A percentile compares a stretch with the other conserved stretches of the same genome.
phyloP scores from a whole-genome alignment of 2,888 invertebrate genomes.

The Pecten maximus region DNA sequence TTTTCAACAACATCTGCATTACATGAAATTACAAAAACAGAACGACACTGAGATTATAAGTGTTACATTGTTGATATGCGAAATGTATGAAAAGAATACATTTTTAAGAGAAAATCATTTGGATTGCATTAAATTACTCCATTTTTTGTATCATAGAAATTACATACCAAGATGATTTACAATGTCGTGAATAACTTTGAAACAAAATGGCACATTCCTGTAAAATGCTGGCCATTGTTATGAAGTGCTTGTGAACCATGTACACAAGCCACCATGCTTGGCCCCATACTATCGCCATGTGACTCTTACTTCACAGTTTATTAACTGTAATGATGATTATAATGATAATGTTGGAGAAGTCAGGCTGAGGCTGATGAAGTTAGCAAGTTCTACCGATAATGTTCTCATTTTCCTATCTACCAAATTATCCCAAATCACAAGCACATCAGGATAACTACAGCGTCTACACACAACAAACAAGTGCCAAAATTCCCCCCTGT shows the following conservation, averaged over 20 bases:
- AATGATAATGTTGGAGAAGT: not conserved
- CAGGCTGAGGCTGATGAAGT: not conserved
- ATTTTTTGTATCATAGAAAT: not conserved
- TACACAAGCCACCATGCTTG: not conserved
- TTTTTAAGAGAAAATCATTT: too few relatives aligned
- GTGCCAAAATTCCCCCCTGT: not conserved
- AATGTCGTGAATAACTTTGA: not conserved
- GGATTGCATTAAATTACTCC: not conserved
- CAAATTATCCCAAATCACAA: slow-evolving; percentile 16
- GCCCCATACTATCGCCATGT: not conserved
- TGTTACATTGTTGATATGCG: too few relatives aligned
- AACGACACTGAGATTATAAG: too few relatives aligned
- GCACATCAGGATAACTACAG: slow-evolving; percentile 17
- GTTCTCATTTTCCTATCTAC: slow-evolving; percentile 15
- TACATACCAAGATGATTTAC: not conserved
- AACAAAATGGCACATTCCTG: not conserved
- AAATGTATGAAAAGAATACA: too few relatives aligned
- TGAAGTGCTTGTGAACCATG: not conserved
- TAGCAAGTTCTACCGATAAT: slow-evolving; percentile 1
- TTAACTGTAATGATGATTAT: slow-evolving; percentile 8
- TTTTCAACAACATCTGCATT: not conserved
- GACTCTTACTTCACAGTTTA: not conserved
- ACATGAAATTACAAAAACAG: not conserved
- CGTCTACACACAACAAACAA: not conserved
- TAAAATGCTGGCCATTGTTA: not conserved